Evolutionary conservation across 2,888 invertebrate genomes (phyloP), one percentile per base, ranked within the genome.

Genomic region (Epinotia demarniana): DNA sequence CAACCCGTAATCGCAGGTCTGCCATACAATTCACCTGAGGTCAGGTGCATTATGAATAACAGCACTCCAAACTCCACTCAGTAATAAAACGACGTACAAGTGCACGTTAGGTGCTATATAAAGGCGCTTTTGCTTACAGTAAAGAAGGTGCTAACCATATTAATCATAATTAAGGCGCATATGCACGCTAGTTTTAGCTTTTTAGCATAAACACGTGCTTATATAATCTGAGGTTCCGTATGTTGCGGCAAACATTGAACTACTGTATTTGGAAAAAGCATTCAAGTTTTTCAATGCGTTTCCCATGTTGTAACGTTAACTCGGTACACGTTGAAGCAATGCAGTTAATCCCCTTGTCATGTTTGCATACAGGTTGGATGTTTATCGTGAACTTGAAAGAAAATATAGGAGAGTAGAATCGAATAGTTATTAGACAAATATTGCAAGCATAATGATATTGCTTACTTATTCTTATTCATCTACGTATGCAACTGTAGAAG

Each of bases 201-300:
- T 72, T 83, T 83, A 80, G 79, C 80, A 82, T 84, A 82, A 84
- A 83, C 79, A 81, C 70, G 61, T 64, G 77, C 75, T 79, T 81
- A 67, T 81, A 67, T 61, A 69, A 53, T 57, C 11, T 9, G 27
- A 9, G 27, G 49, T 49, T 19, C 5, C 23, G 49, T 70, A 33
- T 23, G 19, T 23, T 70, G 53, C 19, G 39, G 60, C 27, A 60
- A 46, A 18, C 43, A 18, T 16, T 49, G 8, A 2, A 19, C 13
- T 53, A 53, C 11, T 16, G 49, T 49, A 49, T 49, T 49, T 49
- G 53, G 16, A 53, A 53, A 53, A 53, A 8, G 53, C n/a, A n/a
- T 49, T 16, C 16, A 13, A 39, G 39, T 39, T 1, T 39, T 39
- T 39, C 39, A 1, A 39, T 39, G 39, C 9, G 0, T 39, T 39